Conservation (phyloP, 2,888 invertebrate species). For the Drosophila affinis region DNA sequence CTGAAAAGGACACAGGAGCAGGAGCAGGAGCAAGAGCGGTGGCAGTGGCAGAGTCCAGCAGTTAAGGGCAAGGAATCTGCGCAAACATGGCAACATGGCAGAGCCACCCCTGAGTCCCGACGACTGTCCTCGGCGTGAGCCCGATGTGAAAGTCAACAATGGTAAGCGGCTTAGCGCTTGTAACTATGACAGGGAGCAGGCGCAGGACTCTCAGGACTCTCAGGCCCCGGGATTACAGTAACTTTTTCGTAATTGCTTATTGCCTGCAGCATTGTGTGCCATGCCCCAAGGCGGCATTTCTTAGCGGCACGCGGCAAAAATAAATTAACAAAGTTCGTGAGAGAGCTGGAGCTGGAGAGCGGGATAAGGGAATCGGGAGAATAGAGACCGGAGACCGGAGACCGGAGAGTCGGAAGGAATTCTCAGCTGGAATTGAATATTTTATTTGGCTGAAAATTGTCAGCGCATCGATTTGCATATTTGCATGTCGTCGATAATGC, state of each 20-base stretch:
- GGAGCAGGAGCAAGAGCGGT: background rate
- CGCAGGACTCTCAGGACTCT: slow-evolving; percentile 31
- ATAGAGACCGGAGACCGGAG: too few relatives aligned
- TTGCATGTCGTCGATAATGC: slow-evolving; percentile 59
- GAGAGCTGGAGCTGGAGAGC: slow-evolving; percentile 18
- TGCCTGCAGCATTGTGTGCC: slow-evolving; percentile 56
- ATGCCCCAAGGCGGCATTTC: slow-evolving; percentile 59
- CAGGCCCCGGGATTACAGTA: slow-evolving; percentile 64
- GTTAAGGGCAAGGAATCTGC: slow-evolving; percentile 46
- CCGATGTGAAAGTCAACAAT: slow-evolving; percentile 82
- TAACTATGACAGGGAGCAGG: slow-evolving; percentile 68
- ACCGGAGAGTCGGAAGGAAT: slow-evolving; percentile 12
- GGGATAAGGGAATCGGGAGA: background rate
- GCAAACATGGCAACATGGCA: slow-evolving; percentile 31
- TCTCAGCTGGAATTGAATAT: slow-evolving; percentile 62
- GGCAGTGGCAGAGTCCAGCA: slow-evolving; percentile 6
- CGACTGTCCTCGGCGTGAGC: slow-evolving; percentile 67
- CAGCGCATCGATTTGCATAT: slow-evolving; percentile 71
- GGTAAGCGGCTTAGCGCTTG: slow-evolving; percentile 82
- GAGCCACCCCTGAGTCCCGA: background rate
- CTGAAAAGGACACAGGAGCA: slow-evolving; percentile 1
- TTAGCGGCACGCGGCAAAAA: slow-evolving; percentile 74
- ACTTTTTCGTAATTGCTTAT: slow-evolving; percentile 82
- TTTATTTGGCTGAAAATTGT: slow-evolving; percentile 73
- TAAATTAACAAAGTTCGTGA: slow-evolving; percentile 77